These are phyloP conservation scores for Panurus biarmicus DNA, from an alignment of 2,113 vertebrate genomes.

Conservation along the genomic window DNA sequence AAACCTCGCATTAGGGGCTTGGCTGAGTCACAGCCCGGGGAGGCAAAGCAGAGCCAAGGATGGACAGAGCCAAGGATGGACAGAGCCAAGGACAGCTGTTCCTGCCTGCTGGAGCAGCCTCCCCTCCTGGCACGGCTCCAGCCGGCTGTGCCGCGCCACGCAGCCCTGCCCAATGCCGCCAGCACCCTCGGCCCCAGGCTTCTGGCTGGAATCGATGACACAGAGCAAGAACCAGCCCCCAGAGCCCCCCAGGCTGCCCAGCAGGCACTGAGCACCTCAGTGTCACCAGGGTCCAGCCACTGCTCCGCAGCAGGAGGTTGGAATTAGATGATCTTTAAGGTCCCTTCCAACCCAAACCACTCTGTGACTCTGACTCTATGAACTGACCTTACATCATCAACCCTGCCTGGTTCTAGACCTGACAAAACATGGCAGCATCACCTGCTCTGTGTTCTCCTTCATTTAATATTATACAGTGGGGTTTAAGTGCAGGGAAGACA, in stretches of 20 bases:
- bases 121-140: background rate
- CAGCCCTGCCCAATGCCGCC: background rate
- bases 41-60: background rate
- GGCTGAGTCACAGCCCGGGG: rapidly evolving
- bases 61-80: background rate
- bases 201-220: background rate
- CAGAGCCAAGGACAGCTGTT: background rate
- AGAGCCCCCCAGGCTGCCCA: background rate
- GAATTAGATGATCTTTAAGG: background rate
- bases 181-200: no score
- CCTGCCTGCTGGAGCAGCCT: rapidly evolving
- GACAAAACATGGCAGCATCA: background rate
- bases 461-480: background rate
- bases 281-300: background rate
- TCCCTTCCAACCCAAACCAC: background rate
- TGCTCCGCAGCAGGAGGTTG: background rate
- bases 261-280: background rate
- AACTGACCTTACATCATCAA: background rate
- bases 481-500: background rate
- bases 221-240: rapidly evolving
- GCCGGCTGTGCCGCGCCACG: rapidly evolving
- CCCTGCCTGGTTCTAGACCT: background rate
- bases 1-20: background rate
- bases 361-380: background rate
- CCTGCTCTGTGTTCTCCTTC: background rate